Evolutionary conservation across 1,140 invertebrate genomes (phyloP).

Genomic region (Papilio polyxenes): DNA sequence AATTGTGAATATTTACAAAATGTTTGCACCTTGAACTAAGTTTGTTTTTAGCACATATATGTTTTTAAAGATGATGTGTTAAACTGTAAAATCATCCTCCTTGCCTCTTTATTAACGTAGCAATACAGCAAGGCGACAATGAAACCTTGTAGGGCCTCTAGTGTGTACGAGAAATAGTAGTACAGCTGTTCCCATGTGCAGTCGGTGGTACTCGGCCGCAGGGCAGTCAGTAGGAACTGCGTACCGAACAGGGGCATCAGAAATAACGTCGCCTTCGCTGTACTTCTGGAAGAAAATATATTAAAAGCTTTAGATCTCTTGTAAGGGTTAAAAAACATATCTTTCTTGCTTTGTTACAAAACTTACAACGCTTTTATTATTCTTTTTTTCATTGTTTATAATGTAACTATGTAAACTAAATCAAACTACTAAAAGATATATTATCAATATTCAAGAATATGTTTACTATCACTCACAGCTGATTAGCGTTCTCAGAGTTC

Average conservation of each 20-base stretch:
- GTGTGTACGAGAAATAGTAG: slow-evolving; percentile 78
- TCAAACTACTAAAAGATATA: neutral
- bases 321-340: too few species aligned
- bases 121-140: slow-evolving; percentile 82
- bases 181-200: slow-evolving; percentile 81
- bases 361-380: too few species aligned
- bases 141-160: slow-evolving; percentile 82
- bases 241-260: slow-evolving; percentile 81
- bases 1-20: neutral
- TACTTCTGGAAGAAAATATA: slow-evolving; percentile 69
- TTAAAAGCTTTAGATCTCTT: neutral
- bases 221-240: slow-evolving; percentile 78
- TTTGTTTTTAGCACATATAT: neutral
- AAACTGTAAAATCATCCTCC: neutral
- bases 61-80: slow-evolving; percentile 2
- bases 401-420: too few species aligned
- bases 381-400: too few species aligned
- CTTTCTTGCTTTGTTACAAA: too few species aligned
- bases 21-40: too few species aligned
- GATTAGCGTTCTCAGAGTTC: slow-evolving; percentile 74
- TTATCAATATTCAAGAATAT: slow-evolving; percentile 6
- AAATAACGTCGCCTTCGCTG: slow-evolving; percentile 80
- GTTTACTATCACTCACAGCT: slow-evolving; percentile 67
- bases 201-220: slow-evolving; percentile 70
- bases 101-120: slow-evolving; percentile 83